These are phyloP conservation scores for Furnarius figulus DNA, from an alignment of 2,113 vertebrate species.

Conservation along the genomic window DNA sequence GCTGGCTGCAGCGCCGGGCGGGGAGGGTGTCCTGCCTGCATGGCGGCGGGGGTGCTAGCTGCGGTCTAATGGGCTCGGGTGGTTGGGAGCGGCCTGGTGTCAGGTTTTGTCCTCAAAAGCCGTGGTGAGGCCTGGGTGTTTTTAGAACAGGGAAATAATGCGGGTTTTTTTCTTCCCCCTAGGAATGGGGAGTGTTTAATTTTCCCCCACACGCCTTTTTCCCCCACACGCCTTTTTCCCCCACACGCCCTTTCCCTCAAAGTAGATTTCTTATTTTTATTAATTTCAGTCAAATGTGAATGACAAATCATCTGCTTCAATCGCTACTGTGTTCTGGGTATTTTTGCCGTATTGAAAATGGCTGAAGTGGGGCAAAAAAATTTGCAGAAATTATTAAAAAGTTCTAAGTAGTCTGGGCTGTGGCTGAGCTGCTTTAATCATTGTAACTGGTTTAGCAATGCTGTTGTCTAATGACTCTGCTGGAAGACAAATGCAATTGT, in stretches of 20 bases:
- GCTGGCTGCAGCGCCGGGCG: too few species aligned
- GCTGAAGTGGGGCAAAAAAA: background rate
- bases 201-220: background rate
- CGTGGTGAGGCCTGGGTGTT: background rate
- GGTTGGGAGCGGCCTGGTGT: background rate
- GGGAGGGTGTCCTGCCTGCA: background rate
- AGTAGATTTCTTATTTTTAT: background rate
- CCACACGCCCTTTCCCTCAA: background rate
- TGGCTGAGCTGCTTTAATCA: background rate
- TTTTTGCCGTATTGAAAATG: background rate
- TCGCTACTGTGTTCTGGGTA: background rate
- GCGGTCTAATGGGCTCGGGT: background rate
- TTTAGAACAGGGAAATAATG: background rate
- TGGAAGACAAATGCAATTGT: background rate
- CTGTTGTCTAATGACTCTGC: background rate
- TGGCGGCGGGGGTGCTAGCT: background rate
- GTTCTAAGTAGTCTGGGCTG: background rate
- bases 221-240: too few species aligned
- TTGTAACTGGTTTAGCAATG: background rate
- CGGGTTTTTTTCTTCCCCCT: background rate
- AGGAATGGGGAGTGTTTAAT: background rate
- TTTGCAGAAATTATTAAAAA: background rate
- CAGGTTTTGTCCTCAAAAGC: slow-evolving; percentile 14
- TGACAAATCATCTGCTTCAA: background rate
- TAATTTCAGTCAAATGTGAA: background rate